Base-by-base conservation (phyloP, 2,888 invertebrate species). In the Caenorhabditis sp. region DNA sequence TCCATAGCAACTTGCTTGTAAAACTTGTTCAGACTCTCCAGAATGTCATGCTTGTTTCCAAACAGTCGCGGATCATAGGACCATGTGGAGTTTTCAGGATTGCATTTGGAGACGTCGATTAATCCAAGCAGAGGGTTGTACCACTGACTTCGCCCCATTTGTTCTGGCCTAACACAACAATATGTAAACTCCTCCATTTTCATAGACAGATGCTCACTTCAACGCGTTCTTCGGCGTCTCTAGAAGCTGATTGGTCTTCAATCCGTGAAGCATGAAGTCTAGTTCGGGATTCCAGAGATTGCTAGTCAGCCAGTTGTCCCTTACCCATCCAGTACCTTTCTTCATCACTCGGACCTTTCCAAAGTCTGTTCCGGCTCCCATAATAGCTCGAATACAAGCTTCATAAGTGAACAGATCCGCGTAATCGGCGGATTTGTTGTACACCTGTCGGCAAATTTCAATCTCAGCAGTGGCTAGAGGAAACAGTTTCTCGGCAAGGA, bases 341-440 rank as follows among this genome's bases (percentile, higher is more conserved):
- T 24, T 47, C 62, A 80, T 71, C 9, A 86, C 77, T 56, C 77
- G 44, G 0, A 86, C 65, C 53, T 71, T 79, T 26, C 78, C 86
- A 22, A 85, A 74, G 37, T 83, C 74, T 0, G 71, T 76, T 11
- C 55, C 40, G 0, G 64, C 60, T 26, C 90, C 89, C 8, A 90
- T 69, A 18, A 90, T 74, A 3, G 69, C 56, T 60, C 87, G 74
- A 6, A 81, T 74, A 53, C 90, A 90, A 1, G 88, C 82, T 72
- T 88, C 88, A 69, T 83, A 90, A 22, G 76, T 77, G 67, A 87
- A 87, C 9, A 90, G 67, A 58, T 85, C 87, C 3, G 51, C 81
- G 67, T 62, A 88, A 47, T 74, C 44, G 11, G 61, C 74, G 0
- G 87, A 87, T n/a, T 62, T 68, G 9, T 67, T 68, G 69, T 87